Conservation (phyloP, 2,888 invertebrate genomes). For the Phaedon cochleariae region DNA sequence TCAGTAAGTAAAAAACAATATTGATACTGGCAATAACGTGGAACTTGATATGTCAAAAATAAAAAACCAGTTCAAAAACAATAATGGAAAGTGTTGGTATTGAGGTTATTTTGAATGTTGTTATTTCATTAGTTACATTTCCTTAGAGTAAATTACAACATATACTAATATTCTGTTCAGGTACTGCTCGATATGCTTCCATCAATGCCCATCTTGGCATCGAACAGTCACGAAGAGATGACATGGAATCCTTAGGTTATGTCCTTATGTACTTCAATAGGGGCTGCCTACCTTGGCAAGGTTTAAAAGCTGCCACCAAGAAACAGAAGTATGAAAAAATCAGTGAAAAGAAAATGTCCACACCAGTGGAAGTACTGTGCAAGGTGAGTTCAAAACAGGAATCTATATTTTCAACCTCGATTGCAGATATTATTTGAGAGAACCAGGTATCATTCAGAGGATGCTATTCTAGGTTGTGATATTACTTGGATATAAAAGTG, state of each 20-base stretch:
- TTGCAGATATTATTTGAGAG: too few relatives aligned
- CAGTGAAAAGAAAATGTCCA: slow-evolving; percentile 99
- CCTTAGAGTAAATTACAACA: background rate
- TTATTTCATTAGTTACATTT: too few relatives aligned
- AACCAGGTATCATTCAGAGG: too few relatives aligned
- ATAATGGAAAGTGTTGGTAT: too few relatives aligned
- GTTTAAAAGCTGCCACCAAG: slow-evolving; percentile 96
- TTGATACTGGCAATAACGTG: too few relatives aligned
- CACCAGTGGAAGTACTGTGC: slow-evolving; percentile 96
- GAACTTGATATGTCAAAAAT: too few relatives aligned
- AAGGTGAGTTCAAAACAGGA: slow-evolving; percentile 71
- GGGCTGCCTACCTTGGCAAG: slow-evolving; percentile 96
- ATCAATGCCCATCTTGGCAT: slow-evolving; percentile 99
- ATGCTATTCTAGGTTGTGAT: too few relatives aligned
- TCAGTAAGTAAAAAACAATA: too few relatives aligned
- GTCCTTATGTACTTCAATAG: slow-evolving; percentile 99
- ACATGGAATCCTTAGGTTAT: slow-evolving; percentile 99
- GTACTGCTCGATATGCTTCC: slow-evolving; percentile 79
- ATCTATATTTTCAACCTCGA: too few relatives aligned
- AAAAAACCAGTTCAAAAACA: too few relatives aligned
- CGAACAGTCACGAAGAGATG: slow-evolving; percentile 97
- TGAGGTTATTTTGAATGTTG: too few relatives aligned
- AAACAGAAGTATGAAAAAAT: slow-evolving; percentile 99
- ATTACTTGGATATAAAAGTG: too few relatives aligned
- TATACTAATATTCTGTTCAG: slow-evolving; percentile 3